Base-by-base conservation (phyloP, 1,140 invertebrate genomes). In the Ceratina calcarata region DNA sequence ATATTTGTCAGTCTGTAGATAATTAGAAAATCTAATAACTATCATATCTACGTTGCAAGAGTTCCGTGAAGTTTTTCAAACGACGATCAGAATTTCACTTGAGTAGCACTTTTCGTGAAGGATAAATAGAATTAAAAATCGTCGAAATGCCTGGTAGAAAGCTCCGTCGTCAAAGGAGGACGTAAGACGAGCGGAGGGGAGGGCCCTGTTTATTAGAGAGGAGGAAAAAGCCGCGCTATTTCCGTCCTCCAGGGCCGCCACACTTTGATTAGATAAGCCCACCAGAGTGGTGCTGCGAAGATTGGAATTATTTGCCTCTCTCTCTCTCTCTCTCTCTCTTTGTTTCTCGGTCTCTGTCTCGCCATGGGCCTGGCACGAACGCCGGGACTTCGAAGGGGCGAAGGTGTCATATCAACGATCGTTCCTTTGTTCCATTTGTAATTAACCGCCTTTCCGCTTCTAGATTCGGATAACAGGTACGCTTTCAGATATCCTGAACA, bases 191-290 rank as follows among this genome's bases (percentile, higher is more conserved):
- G 83, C 80, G 84, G 78, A 60, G 78, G 78, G 27, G 81, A 86
- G 79, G 77, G 73, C 76, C 53, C 80, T 64, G 82, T 83, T 45
- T 86, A 86, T 89, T 88, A 84, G 82, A 87, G 83, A 88, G 84
- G 83, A 89, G 86, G 85, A 89, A 84, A 87, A 90, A 90, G 84
- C 82, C 84, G 81, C 84, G 86, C 80, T 90, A 88, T 89, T 90
- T 91, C 89, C 89, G 89, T 87, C 85, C 80, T 86, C 85, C 57
- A 82, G 67, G 67, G 64, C 81, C 82, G 84, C 86, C 85, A 86
- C 80, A 86, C 80, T 90, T 87, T 89, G 89, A 90, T 91, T 89
- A 91, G 90, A 91, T 91, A 91, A 91, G 74, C 78, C 71, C 73
- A 77, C 82, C 75, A 81, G 32, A 37, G 80, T 83, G 75, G 80